These are phyloP conservation scores for Ptychadena robeensis DNA, from an alignment of 2,797 vertebrate species.

Conservation along the genomic window DNA sequence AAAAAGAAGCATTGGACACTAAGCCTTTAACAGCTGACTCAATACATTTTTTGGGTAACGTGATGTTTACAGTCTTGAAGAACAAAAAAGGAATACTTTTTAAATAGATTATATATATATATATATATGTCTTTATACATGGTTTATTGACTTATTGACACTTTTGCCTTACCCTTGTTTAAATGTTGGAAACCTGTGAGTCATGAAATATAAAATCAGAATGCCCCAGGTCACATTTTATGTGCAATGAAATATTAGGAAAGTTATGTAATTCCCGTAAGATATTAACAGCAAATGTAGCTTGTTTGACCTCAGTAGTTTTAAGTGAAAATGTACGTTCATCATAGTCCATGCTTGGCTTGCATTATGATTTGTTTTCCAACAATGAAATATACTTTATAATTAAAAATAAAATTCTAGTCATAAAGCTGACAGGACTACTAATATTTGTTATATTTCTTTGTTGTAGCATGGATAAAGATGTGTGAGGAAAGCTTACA, in stretches of 20 bases:
- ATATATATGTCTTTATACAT: not conserved
- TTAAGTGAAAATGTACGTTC: slow-evolving; percentile 47
- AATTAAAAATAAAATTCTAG: slow-evolving; percentile 58
- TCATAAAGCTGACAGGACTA: slow-evolving; percentile 57
- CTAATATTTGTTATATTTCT: slow-evolving; percentile 58
- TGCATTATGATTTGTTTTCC: slow-evolving; percentile 57
- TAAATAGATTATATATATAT: not conserved
- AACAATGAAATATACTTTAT: slow-evolving; percentile 54
- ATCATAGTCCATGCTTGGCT: slow-evolving; percentile 56
- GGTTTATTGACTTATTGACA: slow-evolving; percentile 11
- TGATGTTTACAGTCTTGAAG: not conserved
- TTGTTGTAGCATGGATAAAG: slow-evolving; percentile 49
- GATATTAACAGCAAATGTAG: slow-evolving; percentile 56
- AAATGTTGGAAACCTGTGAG: slow-evolving; percentile 4
- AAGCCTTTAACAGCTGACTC: too few species aligned
- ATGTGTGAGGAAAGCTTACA: slow-evolving; percentile 52
- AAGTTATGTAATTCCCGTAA: slow-evolving; percentile 54
- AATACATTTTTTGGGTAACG: too few species aligned
- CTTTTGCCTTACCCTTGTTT: slow-evolving; percentile 12
- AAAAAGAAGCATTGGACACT: too few species aligned
- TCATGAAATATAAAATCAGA: slow-evolving; percentile 12
- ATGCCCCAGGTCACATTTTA: slow-evolving; percentile 48
- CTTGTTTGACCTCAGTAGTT: slow-evolving; percentile 57
- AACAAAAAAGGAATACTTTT: not conserved
- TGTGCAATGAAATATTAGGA: slow-evolving; percentile 51